Conservation (phyloP, 1,140 invertebrate genomes). For the Leptopilina boulardi region DNA sequence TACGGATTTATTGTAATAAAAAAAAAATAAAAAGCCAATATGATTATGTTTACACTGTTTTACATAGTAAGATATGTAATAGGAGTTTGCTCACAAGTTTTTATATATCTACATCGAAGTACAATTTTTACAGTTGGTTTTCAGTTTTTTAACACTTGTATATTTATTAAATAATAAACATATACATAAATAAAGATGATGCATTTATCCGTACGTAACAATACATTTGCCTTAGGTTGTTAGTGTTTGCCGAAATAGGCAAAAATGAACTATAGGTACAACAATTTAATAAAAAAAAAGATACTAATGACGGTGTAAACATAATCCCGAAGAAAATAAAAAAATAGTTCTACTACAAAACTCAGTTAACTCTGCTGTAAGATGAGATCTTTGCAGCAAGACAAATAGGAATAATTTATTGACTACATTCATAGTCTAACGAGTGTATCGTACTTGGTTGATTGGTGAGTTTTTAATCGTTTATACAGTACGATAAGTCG, state of each 20-base stretch:
- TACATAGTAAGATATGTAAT: slow-evolving; percentile 35
- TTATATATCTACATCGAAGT: slow-evolving; percentile 13
- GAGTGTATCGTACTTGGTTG: slow-evolving; percentile 65
- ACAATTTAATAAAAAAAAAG: slow-evolving; percentile 36
- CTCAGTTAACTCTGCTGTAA: slow-evolving; percentile 67
- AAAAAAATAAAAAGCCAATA: slow-evolving; percentile 45
- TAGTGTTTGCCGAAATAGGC: not conserved
- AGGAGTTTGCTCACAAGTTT: slow-evolving; percentile 35
- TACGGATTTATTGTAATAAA: slow-evolving; percentile 68
- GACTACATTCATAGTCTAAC: slow-evolving; percentile 71
- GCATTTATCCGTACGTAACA: not conserved
- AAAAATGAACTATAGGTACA: slow-evolving; percentile 45
- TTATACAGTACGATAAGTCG: slow-evolving; percentile 66
- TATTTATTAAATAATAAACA: slow-evolving; percentile 5
- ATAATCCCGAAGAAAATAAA: slow-evolving; percentile 49
- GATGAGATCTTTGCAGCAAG: slow-evolving; percentile 70
- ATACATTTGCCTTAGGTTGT: slow-evolving; percentile 28
- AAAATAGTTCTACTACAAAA: slow-evolving; percentile 72
- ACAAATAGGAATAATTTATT: slow-evolving; percentile 74
- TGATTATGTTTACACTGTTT: slow-evolving; percentile 64
- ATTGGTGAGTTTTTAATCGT: slow-evolving; percentile 68
- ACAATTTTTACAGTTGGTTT: slow-evolving; percentile 35
- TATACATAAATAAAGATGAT: not conserved
- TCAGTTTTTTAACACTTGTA: slow-evolving; percentile 39
- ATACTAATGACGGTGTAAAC: slow-evolving; percentile 48